phyloP scores from a whole-genome alignment of 1,140 invertebrate genomes.

The Camponotus floridanus region DNA sequence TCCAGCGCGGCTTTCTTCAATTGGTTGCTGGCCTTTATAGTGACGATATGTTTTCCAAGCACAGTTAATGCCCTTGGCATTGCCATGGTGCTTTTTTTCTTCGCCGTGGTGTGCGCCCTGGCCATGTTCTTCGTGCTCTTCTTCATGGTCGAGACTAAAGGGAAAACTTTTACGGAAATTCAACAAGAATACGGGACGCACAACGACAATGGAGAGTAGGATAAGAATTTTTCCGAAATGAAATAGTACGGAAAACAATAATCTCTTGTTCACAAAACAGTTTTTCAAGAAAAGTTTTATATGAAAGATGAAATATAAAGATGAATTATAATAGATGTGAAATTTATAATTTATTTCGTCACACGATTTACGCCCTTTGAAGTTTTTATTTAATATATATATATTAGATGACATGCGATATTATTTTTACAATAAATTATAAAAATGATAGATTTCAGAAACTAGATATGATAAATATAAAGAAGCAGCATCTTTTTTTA shows the following conservation, averaged over 20 bases:
- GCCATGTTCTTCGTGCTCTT: slow-evolving; percentile 89
- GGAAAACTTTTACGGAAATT: slow-evolving; percentile 88
- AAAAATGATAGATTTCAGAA: background rate
- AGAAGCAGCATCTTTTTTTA: background rate
- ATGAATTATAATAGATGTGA: background rate
- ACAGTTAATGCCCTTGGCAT: slow-evolving; percentile 87
- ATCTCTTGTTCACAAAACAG: background rate
- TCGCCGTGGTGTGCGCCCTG: slow-evolving; percentile 88
- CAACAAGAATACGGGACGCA: slow-evolving; percentile 76
- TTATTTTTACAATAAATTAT: background rate
- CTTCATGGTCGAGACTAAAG: slow-evolving; percentile 90
- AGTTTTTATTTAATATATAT: background rate
- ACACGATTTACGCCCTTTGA: background rate
- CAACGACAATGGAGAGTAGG: background rate
- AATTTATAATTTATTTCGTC: background rate
- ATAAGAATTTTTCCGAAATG: background rate
- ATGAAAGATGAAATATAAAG: background rate
- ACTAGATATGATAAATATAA: background rate
- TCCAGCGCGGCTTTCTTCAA: slow-evolving; percentile 89
- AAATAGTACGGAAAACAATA: background rate
- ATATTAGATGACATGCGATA: background rate
- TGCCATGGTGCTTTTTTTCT: slow-evolving; percentile 89
- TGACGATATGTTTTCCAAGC: slow-evolving; percentile 89
- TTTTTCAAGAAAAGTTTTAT: background rate
- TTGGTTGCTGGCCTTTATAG: slow-evolving; percentile 90